These are phyloP conservation scores for Amphimallon solstitiale DNA, from an alignment of 2,888 invertebrate genomes.

Conservation along the genomic window DNA sequence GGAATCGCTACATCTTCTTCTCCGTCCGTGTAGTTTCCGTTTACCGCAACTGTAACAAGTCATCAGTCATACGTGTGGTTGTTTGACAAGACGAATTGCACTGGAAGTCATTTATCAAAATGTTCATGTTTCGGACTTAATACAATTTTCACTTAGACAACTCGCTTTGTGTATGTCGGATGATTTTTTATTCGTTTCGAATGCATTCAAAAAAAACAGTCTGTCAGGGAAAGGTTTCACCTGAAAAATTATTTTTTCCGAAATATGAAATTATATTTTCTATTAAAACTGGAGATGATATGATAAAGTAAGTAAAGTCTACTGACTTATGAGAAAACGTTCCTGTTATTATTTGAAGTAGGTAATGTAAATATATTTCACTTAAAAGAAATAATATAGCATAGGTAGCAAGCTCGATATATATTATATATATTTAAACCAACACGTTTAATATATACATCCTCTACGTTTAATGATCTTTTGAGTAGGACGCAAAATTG, in stretches of 20 bases:
- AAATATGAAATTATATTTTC: not conserved
- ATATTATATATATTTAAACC: no score
- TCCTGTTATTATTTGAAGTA: no score
- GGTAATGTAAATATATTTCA: no score
- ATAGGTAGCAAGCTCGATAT: no score
- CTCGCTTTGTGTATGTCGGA: constrained; percentile 19
- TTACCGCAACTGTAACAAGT: constrained; percentile 66
- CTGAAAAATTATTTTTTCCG: constrained; percentile 21
- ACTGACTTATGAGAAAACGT: no score
- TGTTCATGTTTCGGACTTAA: constrained; percentile 37
- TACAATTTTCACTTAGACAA: constrained; percentile 37
- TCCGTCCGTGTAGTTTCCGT: constrained; percentile 73
- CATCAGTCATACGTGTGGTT: constrained; percentile 39
- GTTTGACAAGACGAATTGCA: constrained; percentile 38
- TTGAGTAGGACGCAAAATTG: no score
- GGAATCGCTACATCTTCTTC: constrained; percentile 64
- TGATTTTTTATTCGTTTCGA: constrained; percentile 32
- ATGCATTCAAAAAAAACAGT: constrained; percentile 29
- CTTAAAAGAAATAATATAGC: no score
- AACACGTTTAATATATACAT: no score
- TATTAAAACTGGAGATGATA: not conserved
- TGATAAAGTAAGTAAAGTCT: not conserved
- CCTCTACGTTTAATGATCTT: no score
- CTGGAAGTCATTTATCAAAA: constrained; percentile 39
- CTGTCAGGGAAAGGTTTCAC: constrained; percentile 27